Conservation (phyloP, 2,113 vertebrate species). For the Phaetusa simplex region DNA sequence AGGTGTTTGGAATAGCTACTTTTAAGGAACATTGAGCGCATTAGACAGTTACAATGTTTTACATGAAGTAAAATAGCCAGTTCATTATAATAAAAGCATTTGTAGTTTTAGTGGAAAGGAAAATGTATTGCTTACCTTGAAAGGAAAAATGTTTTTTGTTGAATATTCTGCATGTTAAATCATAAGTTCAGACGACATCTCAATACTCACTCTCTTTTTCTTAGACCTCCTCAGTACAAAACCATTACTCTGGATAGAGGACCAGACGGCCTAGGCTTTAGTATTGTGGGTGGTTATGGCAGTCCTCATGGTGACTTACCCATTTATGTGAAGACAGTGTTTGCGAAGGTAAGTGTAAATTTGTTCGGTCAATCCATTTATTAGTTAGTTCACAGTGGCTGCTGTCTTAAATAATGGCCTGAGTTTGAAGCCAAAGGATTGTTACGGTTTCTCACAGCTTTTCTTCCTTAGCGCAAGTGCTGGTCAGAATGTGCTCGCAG, state of each 20-base stretch:
- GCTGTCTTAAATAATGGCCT: conserved; percentile 27
- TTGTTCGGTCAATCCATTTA: background rate
- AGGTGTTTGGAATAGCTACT: background rate
- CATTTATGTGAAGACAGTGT: conserved; percentile 97
- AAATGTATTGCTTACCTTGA: background rate
- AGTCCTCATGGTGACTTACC: conserved; percentile 96
- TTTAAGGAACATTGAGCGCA: background rate
- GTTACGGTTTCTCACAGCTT: conserved; percentile 16
- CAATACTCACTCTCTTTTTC: background rate
- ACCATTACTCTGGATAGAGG: conserved; percentile 90
- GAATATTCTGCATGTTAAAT: background rate
- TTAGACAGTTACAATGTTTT: background rate
- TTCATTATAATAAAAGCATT: background rate
- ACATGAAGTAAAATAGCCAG: background rate
- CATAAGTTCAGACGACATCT: background rate
- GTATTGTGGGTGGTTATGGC: conserved; percentile 94
- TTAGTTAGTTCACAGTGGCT: conserved; percentile 15
- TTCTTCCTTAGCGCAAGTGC: background rate
- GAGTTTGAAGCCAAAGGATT: conserved; percentile 15
- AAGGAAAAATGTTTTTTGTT: background rate
- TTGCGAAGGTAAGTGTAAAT: conserved; percentile 85
- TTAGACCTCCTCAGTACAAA: conserved; percentile 93
- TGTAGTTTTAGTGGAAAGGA: background rate
- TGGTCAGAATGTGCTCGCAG: conserved; percentile 26
- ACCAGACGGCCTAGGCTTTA: conserved; percentile 95